Conservation (phyloP, 1,140 invertebrate species). For the Bombus balteatus region DNA sequence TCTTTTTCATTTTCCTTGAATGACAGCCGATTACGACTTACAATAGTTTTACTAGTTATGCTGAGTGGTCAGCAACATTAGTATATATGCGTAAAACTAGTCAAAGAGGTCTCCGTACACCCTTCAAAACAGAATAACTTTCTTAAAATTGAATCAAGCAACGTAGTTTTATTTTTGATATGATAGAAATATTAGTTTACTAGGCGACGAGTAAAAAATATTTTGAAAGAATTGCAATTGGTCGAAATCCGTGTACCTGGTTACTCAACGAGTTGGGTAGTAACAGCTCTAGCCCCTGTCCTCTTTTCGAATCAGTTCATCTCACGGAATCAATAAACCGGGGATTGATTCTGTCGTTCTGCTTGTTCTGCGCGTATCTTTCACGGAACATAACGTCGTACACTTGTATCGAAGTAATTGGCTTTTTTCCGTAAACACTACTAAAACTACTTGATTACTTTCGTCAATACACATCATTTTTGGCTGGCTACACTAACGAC, state of each 20-base stretch:
- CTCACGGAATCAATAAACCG: not conserved
- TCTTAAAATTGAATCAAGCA: too few species aligned
- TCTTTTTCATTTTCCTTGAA: conserved; percentile 66
- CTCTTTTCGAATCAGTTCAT: not conserved
- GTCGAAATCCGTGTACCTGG: too few species aligned
- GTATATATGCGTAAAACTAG: not conserved
- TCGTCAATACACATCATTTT: not conserved
- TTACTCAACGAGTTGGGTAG: too few species aligned
- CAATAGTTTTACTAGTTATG: not conserved
- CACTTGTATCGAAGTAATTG: not conserved
- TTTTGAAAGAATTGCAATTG: too few species aligned
- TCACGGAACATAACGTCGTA: not conserved
- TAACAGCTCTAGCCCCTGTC: too few species aligned
- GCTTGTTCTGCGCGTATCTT: not conserved
- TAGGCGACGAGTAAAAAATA: too few species aligned
- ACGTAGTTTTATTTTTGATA: too few species aligned
- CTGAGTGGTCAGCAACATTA: not conserved
- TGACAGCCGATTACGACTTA: not conserved
- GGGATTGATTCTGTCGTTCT: not conserved
- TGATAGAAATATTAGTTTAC: too few species aligned
- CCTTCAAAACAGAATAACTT: too few species aligned
- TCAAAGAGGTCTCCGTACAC: too few species aligned
- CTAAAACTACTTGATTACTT: not conserved
- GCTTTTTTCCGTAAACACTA: not conserved
- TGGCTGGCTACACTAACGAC: too few species aligned